Evolutionary conservation across 92 coral and sea anemone genomes (phyloP).

Genomic region (Palythoa grandiflora): DNA sequence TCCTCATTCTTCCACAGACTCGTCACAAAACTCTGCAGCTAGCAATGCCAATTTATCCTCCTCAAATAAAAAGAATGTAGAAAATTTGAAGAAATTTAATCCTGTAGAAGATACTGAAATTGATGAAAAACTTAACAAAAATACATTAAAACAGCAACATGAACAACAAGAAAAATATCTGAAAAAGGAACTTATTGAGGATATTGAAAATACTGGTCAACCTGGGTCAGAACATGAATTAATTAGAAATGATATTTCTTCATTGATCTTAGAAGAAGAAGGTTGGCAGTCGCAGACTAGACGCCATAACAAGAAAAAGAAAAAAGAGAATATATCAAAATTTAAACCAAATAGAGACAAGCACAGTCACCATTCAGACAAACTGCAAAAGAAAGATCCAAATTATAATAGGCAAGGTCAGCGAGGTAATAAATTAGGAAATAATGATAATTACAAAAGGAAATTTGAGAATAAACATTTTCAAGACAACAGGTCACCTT

Average conservation of each 20-base stretch:
- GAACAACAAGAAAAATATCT: slow-evolving; percentile 7
- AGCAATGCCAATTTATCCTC: background rate
- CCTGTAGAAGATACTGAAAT: background rate
- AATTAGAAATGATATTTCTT: slow-evolving; percentile 70
- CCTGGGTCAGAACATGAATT: slow-evolving; percentile 56
- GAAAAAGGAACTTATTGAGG: slow-evolving; percentile 43
- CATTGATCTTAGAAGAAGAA: slow-evolving; percentile 73
- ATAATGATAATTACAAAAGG: slow-evolving; percentile 36
- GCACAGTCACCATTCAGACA: slow-evolving; percentile 41
- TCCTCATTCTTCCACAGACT: background rate
- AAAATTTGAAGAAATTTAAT: background rate
- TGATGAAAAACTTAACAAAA: background rate
- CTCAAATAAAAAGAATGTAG: background rate
- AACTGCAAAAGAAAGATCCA: slow-evolving; percentile 53
- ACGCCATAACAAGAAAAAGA: slow-evolving; percentile 73
- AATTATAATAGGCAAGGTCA: slow-evolving; percentile 25
- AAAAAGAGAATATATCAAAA: slow-evolving; percentile 65
- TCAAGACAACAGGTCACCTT: background rate
- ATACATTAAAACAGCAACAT: background rate
- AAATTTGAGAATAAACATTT: slow-evolving; percentile 42
- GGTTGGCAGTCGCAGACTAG: slow-evolving; percentile 89
- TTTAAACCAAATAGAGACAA: slow-evolving; percentile 40
- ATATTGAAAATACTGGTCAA: slow-evolving; percentile 31
- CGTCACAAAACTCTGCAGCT: background rate
- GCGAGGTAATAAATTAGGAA: slow-evolving; percentile 48